phyloP scores from a whole-genome alignment of 2,113 vertebrate genomes.

The Hylia prasina region DNA sequence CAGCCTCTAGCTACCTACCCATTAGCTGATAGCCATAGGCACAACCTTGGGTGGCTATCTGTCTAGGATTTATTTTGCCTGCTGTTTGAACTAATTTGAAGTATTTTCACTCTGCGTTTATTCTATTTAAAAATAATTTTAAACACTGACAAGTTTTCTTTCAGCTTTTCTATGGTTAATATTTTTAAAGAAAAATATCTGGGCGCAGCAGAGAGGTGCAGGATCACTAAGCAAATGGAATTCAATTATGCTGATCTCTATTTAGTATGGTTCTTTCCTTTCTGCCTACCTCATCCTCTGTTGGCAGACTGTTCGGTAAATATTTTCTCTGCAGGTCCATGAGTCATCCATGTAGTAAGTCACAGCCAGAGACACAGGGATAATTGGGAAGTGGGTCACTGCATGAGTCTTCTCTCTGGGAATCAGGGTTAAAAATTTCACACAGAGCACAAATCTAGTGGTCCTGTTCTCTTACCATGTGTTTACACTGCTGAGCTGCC shows the following conservation, averaged over 20 bases:
- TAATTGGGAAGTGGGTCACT: neutral
- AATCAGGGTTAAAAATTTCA: neutral
- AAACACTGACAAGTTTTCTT: neutral
- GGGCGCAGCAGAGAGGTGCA: neutral
- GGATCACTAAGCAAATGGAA: conserved; percentile 16
- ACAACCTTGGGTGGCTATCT: neutral
- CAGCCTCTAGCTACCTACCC: neutral
- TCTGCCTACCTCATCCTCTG: conserved; percentile 13
- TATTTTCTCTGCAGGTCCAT: conserved; percentile 29
- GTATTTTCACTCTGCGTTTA: neutral
- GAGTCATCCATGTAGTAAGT: neutral
- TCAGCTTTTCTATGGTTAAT: neutral
- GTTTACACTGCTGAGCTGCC: neutral
- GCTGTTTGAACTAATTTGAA: neutral
- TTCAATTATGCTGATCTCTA: neutral
- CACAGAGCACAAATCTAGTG: neutral
- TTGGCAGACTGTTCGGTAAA: neutral
- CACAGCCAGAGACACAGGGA: neutral
- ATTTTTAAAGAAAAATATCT: neutral
- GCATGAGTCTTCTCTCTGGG: neutral
- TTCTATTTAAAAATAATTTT: neutral
- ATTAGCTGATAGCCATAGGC: neutral
- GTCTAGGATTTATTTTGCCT: neutral
- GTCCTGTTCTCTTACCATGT: neutral
- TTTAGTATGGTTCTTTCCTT: neutral